These are phyloP conservation scores for Spodoptera picta DNA, from an alignment of 2,888 invertebrate species.

Conservation along the genomic window DNA sequence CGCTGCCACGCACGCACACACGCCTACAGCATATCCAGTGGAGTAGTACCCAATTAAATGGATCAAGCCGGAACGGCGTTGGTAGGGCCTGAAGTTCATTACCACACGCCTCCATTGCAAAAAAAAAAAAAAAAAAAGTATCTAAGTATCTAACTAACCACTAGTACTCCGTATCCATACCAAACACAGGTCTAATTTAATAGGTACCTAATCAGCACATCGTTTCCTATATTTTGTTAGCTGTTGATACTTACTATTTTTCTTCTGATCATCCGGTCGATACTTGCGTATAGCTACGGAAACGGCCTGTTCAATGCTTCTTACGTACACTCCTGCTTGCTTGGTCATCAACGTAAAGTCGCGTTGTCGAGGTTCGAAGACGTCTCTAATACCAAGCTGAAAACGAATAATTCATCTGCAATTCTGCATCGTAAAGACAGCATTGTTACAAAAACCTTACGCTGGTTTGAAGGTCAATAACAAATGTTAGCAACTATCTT, in stretches of 20 bases:
- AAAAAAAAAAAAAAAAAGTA: too few relatives aligned
- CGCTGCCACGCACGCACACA: slow-evolving; percentile 54
- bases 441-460: slow-evolving; percentile 43
- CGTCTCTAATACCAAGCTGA: slow-evolving; percentile 93
- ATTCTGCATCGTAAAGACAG: slow-evolving; percentile 6
- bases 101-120: slow-evolving; percentile 48
- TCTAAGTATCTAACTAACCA: neutral
- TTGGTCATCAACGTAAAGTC: slow-evolving; percentile 94
- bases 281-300: slow-evolving; percentile 95
- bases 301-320: slow-evolving; percentile 95
- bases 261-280: slow-evolving; percentile 87
- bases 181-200: too few relatives aligned
- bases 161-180: too few relatives aligned
- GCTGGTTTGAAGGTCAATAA: slow-evolving; percentile 18
- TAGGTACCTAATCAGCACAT: too few relatives aligned
- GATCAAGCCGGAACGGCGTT: slow-evolving; percentile 76
- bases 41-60: slow-evolving; percentile 72
- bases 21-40: slow-evolving; percentile 41
- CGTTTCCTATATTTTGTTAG: slow-evolving; percentile 3
- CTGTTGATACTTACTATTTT: slow-evolving; percentile 79
- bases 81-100: slow-evolving; percentile 42
- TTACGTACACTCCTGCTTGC: slow-evolving; percentile 93
- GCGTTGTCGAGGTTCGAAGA: slow-evolving; percentile 94
- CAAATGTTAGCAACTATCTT: slow-evolving; percentile 7
- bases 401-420: slow-evolving; percentile 33